Evolutionary conservation across 2,888 invertebrate genomes (phyloP).

Genomic region (Calliopum simillimum): DNA sequence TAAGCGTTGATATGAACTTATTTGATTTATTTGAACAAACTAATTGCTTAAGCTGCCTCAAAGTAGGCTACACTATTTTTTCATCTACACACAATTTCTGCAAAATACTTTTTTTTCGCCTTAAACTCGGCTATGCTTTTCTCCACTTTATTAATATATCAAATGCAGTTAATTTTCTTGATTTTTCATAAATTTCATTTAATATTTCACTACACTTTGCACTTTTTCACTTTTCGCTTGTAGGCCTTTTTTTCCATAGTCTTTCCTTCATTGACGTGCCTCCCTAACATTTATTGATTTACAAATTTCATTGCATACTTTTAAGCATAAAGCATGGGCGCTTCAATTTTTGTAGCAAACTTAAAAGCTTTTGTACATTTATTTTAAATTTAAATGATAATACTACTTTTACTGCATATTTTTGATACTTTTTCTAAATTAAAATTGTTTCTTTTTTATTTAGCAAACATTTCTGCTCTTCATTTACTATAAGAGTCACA

Average conservation of each 20-base stretch:
- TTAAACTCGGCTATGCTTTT: too few species aligned
- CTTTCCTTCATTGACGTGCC: slow-evolving; percentile 40
- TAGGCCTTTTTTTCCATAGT: slow-evolving; percentile 45
- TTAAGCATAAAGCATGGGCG: not conserved
- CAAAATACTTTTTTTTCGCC: slow-evolving; percentile 28
- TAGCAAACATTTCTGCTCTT: slow-evolving; percentile 15
- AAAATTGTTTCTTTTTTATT: slow-evolving; percentile 23
- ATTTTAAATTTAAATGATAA: not conserved
- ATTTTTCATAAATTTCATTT: too few species aligned
- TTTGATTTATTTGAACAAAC: not conserved
- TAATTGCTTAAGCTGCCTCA: slow-evolving; percentile 41
- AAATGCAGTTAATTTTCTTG: too few species aligned
- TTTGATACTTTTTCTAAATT: slow-evolving; percentile 32
- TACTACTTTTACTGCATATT: not conserved
- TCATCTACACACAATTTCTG: slow-evolving; percentile 22
- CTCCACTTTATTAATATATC: too few species aligned
- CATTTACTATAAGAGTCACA: slow-evolving; percentile 53
- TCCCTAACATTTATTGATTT: slow-evolving; percentile 59
- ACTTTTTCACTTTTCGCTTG: slow-evolving; percentile 25
- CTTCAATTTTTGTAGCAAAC: not conserved
- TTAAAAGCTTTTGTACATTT: slow-evolving; percentile 2
- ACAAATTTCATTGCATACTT: slow-evolving; percentile 44
- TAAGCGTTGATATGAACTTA: not conserved
- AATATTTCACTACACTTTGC: not conserved
- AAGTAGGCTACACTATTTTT: slow-evolving; percentile 50